Evolutionary conservation across 2,888 invertebrate species (phyloP).

Genomic region (Reticulitermes lucifugus): DNA sequence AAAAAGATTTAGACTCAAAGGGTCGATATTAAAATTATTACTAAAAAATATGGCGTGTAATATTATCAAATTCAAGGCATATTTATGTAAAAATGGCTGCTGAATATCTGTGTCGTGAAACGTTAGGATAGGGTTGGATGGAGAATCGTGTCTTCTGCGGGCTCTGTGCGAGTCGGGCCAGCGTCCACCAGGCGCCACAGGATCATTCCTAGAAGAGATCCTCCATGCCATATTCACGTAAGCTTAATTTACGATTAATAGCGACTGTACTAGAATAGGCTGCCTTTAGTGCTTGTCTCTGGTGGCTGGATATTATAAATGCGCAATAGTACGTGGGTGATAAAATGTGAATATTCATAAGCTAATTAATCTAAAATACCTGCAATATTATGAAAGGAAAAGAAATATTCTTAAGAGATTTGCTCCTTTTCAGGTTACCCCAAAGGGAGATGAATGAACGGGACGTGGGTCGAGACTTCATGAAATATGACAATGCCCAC

Average conservation of each 20-base stretch:
- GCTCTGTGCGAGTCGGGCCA: conserved; percentile 5
- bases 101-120: too few species aligned
- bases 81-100: too few species aligned
- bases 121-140: background rate
- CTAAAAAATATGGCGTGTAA: too few species aligned
- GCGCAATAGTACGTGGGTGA: too few species aligned
- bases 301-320: too few species aligned
- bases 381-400: too few species aligned
- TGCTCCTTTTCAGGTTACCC: background rate
- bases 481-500: background rate
- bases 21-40: too few species aligned
- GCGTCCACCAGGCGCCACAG: background rate
- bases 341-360: too few species aligned
- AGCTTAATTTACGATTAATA: background rate
- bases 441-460: background rate
- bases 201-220: background rate
- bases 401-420: too few species aligned
- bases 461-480: background rate
- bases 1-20: too few species aligned
- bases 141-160: background rate
- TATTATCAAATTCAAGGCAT: too few species aligned
- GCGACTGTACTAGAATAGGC: background rate
- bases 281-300: background rate
- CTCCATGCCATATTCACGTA: conserved; percentile 2
- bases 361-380: too few species aligned